Evolutionary conservation across 2,888 invertebrate species (phyloP), one percentile per base, ranked within the genome.

Genomic region (Electrophaes corylata): DNA sequence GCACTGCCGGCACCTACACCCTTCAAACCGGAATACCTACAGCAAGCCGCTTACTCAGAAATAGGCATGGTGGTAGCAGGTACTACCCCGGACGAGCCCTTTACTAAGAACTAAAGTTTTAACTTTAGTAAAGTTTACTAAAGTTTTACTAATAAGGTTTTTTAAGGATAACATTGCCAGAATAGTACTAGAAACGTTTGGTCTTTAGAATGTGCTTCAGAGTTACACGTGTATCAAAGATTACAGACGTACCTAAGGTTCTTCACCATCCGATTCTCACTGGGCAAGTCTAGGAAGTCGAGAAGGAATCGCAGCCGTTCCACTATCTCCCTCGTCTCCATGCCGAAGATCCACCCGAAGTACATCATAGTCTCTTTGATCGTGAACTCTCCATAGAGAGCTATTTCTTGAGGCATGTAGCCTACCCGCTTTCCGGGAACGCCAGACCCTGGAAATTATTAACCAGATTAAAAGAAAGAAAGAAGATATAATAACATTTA

Each of bases 381-480:
- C 31, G 98, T 96, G 89, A 98, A 98, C 89, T 97, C 97, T 1
- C 96, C 97, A 81, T 97, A 97, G 0, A 98, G 92, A 0, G 97
- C 97, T 57, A 97, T 97, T 88, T 98, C 97, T 76, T 97, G 96
- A 0, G 98, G 98, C 98, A 98, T 98, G 90, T 98, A 98, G 48
- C 98, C 98, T n/a, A 98, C 98, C 20, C 97, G 94, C 78, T 96
- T 96, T 8, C 98, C 98, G 0, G 98, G 98, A 12, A 98, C 97
- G 4, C 96, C 97, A 4, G 96, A 97, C n/a, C 95, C 92, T 92
- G 73, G 1, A 62, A 12, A 4, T 1, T 33, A 26, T 26, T 26
- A 6, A 2, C 5, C 0, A 26, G 8, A 6, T 1, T 12, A 33
- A 12, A 12, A 4, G n/a, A 11, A 31, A 31, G n/a, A 31, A 31